These are phyloP conservation scores for Hyperoplus immaculatus DNA, from an alignment of 2,797 vertebrate genomes.

Conservation along the genomic window DNA sequence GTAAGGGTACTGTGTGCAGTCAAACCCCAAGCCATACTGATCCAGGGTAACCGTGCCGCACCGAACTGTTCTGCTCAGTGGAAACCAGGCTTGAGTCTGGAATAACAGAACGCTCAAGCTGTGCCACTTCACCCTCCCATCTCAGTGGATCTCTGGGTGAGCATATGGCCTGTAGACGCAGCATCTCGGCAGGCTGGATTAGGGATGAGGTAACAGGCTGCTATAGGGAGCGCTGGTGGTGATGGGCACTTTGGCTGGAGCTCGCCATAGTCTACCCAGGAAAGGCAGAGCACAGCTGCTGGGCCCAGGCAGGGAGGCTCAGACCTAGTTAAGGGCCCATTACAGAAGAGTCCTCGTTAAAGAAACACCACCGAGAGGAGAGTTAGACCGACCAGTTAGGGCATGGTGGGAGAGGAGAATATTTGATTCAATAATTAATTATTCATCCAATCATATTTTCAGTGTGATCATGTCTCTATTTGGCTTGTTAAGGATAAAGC, in stretches of 20 bases:
- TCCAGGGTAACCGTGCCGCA: too few species aligned
- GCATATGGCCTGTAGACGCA: conserved; percentile 81
- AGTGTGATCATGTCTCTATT: conserved; percentile 52
- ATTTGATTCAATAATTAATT: conserved; percentile 72
- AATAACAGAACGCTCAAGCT: conserved; percentile 67
- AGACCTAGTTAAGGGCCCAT: conserved; percentile 83
- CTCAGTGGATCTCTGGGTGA: conserved; percentile 77
- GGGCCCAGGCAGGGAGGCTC: conserved; percentile 80
- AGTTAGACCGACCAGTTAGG: conserved; percentile 59
- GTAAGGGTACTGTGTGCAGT: too few species aligned
- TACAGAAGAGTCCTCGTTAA: conserved; percentile 81
- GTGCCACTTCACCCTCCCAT: conserved; percentile 65
- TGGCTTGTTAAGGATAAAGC: conserved; percentile 36
- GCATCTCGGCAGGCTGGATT: conserved; percentile 82
- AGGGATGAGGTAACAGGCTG: conserved; percentile 81
- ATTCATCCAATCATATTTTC: conserved; percentile 46
- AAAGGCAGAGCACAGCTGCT: conserved; percentile 83
- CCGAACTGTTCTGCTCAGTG: too few species aligned
- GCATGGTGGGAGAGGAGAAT: conserved; percentile 38
- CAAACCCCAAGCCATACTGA: too few species aligned
- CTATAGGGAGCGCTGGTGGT: conserved; percentile 68
- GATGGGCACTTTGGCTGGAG: conserved; percentile 80
- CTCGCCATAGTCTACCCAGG: conserved; percentile 77
- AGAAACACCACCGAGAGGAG: conserved; percentile 74
- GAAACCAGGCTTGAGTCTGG: conserved; percentile 45